These are phyloP conservation scores for Scaptomyza pallida DNA, from an alignment of 1,140 invertebrate genomes.

Conservation along the genomic window DNA sequence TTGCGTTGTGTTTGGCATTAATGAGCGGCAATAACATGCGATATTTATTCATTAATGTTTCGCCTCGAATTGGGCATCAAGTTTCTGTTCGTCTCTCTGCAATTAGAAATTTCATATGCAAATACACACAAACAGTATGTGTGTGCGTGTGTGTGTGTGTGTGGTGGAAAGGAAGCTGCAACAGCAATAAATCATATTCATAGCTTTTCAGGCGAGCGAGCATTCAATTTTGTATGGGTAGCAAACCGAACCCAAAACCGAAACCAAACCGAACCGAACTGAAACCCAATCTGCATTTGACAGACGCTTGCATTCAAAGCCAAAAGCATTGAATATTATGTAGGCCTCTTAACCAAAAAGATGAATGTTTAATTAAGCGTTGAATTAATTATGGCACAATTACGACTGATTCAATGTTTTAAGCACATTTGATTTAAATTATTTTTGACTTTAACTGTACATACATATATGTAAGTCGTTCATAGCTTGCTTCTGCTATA, in stretches of 20 bases:
- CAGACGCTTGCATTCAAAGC: slow-evolving; percentile 4
- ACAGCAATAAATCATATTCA: slow-evolving; percentile 64
- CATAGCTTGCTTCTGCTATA: no score
- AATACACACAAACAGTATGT: slow-evolving; percentile 3
- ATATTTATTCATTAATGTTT: slow-evolving; percentile 51
- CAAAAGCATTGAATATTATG: not conserved
- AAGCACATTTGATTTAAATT: not conserved
- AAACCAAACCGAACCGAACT: no score
- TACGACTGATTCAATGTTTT: not conserved
- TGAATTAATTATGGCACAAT: not conserved
- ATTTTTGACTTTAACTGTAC: no score
- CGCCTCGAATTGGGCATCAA: not conserved
- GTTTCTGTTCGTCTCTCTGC: not conserved
- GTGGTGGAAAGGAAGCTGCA: not conserved
- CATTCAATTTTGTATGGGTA: slow-evolving; percentile 29
- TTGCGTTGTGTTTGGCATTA: slow-evolving; percentile 12
- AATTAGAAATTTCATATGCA: slow-evolving; percentile 52
- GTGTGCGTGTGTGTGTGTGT: not conserved
- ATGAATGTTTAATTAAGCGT: not conserved
- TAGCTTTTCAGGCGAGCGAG: slow-evolving; percentile 40
- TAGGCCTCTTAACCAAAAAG: not conserved
- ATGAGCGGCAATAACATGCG: slow-evolving; percentile 37
- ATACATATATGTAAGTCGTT: no score
- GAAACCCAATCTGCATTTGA: slow-evolving; percentile 36
- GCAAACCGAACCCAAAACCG: not conserved